phyloP scores from a whole-genome alignment of 2,113 vertebrate genomes.

The Leucosticte australis region DNA sequence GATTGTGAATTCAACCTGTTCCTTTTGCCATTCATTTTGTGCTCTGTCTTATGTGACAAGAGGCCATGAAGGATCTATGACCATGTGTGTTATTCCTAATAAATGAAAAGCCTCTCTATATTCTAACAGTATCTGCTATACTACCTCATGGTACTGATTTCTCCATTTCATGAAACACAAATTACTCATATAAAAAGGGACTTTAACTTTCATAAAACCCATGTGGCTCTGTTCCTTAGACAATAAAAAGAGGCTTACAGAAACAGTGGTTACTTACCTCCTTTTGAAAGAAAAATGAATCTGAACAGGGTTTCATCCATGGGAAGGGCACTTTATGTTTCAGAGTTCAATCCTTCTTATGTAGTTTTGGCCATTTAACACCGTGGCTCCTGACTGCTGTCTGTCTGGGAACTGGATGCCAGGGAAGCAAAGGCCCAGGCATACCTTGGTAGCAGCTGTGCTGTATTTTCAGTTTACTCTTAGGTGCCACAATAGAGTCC shows the following conservation, averaged over 20 bases:
- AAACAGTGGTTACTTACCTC: not conserved
- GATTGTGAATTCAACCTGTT: not conserved
- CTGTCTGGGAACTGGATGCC: not conserved
- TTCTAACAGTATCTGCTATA: not conserved
- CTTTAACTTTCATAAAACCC: not conserved
- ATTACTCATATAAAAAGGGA: not conserved
- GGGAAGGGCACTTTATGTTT: not conserved
- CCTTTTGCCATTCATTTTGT: not conserved
- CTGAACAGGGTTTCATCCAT: not conserved
- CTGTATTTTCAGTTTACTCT: conserved; percentile 2
- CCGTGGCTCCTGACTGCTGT: not conserved
- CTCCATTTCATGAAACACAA: not conserved
- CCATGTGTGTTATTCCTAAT: not conserved
- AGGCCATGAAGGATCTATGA: not conserved
- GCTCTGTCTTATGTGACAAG: not conserved
- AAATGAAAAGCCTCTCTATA: not conserved
- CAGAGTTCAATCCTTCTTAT: not conserved
- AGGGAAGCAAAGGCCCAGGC: not conserved
- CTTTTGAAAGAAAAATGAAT: not conserved
- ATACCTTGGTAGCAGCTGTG: not conserved
- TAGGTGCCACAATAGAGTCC: not conserved
- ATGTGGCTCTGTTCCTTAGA: not conserved
- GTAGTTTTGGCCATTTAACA: not conserved
- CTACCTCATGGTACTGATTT: not conserved
- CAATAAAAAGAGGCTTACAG: not conserved